phyloP scores from a whole-genome alignment of 2,113 vertebrate species.

The Charadrius vociferus region DNA sequence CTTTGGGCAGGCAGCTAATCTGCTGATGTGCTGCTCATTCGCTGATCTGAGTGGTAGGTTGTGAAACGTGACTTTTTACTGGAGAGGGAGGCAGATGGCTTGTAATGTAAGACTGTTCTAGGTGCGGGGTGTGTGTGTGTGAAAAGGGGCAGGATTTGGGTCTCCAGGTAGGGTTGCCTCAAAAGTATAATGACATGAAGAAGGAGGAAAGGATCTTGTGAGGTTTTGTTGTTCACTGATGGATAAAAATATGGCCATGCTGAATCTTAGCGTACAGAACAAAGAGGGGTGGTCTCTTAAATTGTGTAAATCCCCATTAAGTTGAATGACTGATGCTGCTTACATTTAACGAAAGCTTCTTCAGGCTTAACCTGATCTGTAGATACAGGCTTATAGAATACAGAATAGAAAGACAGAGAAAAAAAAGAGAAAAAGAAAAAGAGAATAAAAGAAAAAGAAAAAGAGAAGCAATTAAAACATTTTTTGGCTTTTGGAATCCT shows the following conservation, averaged over 20 bases:
- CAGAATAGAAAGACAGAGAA: not conserved
- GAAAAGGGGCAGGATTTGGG: not conserved
- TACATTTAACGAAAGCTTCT: not conserved
- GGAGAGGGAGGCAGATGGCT: not conserved
- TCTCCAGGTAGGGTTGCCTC: not conserved
- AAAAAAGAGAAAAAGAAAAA: not conserved
- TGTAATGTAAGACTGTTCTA: not conserved
- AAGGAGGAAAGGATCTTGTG: not conserved
- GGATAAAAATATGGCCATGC: constrained; percentile 14
- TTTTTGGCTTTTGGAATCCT: not conserved
- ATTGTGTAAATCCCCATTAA: not conserved
- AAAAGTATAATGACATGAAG: not conserved
- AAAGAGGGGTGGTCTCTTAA: constrained; percentile 47
- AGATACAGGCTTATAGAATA: not conserved
- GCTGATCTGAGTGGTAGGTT: not conserved
- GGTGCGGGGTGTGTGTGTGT: fast-evolving
- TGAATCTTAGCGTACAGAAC: not conserved
- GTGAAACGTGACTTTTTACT: constrained; percentile 20
- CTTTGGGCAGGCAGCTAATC: constrained; percentile 15
- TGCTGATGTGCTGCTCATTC: constrained; percentile 29
- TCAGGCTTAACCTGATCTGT: not conserved
- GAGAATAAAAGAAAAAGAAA: not conserved
- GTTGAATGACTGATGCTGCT: not conserved
- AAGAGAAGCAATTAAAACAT: not conserved
- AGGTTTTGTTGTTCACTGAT: not conserved